phyloP scores from a whole-genome alignment of 2,888 invertebrate genomes.

The Ochropacha duplaris region DNA sequence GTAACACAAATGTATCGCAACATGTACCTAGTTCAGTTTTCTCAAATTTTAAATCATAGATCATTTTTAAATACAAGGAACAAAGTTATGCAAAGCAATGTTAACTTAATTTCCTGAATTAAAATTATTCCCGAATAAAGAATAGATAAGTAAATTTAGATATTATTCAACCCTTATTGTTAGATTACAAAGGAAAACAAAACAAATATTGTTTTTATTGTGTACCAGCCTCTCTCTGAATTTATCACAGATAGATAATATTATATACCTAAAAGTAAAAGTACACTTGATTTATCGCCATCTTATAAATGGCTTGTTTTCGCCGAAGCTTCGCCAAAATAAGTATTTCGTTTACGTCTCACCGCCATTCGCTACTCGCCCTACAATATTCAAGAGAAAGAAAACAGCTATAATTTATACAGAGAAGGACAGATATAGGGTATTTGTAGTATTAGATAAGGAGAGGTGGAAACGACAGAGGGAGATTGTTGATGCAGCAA shows the following conservation, averaged over 20 bases:
- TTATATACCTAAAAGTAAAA: conserved; percentile 27
- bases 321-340: conserved; percentile 62
- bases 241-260: conserved; percentile 17
- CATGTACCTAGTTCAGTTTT: too few relatives aligned
- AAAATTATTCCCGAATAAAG: too few relatives aligned
- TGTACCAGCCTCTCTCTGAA: conserved; percentile 11
- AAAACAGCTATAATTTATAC: conserved; percentile 72
- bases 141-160: not conserved
- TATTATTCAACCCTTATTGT: not conserved
- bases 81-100: too few relatives aligned
- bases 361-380: conserved; percentile 45
- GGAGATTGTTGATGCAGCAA: conserved; percentile 43
- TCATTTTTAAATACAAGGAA: too few relatives aligned
- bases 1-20: too few relatives aligned
- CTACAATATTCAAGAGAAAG: conserved; percentile 61
- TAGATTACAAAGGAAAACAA: not conserved
- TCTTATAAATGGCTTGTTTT: conserved; percentile 72
- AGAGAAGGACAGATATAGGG: conserved; percentile 44
- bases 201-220: conserved; percentile 7
- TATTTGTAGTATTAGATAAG: conserved; percentile 32
- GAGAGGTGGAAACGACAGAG: conserved; percentile 31
- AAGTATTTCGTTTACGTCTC: conserved; percentile 67
- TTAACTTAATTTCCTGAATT: too few relatives aligned
- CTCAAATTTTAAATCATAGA: too few relatives aligned
- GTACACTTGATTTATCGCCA: conserved; percentile 58